A percentile compares a stretch with the other conserved stretches of the same genome.
phyloP scores from a whole-genome alignment of 2,113 vertebrate genomes.

The Dryoscopus gambensis region DNA sequence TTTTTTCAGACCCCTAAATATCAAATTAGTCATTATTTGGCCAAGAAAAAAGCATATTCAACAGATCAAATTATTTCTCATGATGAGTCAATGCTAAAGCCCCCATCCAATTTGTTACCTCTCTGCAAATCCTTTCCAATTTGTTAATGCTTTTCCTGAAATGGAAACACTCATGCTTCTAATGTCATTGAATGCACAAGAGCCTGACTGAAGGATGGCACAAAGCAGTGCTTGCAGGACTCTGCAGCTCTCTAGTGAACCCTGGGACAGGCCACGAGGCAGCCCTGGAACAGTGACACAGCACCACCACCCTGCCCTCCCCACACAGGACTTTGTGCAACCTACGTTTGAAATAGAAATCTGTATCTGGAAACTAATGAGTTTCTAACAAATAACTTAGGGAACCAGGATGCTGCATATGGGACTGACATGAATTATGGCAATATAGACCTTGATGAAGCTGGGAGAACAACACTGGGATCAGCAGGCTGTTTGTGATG shows the following conservation, averaged over 20 bases:
- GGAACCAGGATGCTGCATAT: background rate
- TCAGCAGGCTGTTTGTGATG: background rate
- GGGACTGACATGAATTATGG: background rate
- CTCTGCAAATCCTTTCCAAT: background rate
- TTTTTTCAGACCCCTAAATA: background rate
- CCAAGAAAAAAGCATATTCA: background rate
- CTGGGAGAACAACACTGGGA: background rate
- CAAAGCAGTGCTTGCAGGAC: background rate
- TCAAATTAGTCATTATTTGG: background rate
- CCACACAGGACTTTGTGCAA: background rate
- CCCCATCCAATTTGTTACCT: background rate
- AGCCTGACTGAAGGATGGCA: background rate
- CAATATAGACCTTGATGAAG: background rate
- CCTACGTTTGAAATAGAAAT: background rate
- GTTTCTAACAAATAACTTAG: background rate
- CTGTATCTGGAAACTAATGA: background rate
- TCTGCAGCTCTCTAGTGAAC: background rate
- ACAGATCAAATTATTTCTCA: background rate
- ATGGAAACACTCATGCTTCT: background rate
- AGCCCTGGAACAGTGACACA: background rate
- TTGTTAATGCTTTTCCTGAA: background rate
- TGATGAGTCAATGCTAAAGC: background rate
- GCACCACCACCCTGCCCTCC: background rate
- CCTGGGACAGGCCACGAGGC: background rate
- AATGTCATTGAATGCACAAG: background rate